Evolutionary conservation across 1,140 invertebrate genomes (phyloP), one percentile per base, ranked within the genome.

Genomic region (Euura lappo): DNA sequence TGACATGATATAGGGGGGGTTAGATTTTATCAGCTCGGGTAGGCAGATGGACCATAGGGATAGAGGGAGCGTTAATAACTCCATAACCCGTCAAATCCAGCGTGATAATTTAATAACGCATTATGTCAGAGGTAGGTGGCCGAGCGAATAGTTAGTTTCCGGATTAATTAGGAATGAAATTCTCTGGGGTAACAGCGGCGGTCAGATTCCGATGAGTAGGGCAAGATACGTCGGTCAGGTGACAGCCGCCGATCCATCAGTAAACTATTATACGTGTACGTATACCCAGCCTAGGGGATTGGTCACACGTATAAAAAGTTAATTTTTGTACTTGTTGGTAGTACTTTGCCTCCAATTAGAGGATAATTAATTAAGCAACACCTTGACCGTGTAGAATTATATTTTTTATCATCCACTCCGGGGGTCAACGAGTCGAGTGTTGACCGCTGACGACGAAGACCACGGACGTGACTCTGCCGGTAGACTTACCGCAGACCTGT

Each of bases 121-220:
- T 60, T 70, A 47, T 64, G 73, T 60, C 60, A 13, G 45, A 13
- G 7, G 28, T 60, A 60, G 47, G 70, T 46, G 46, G 70, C 13
- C 43, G 46, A 42, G 70, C 66, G 65, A 72, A 65, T 70, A 67
- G 71, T 72, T 76, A 74, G 71, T 79, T 80, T 71, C 77, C 75
- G 73, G 69, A 75, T 80, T 80, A 80, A 80, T 80, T 80, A 79
- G 76, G 78, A 80, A 79, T 72, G 78, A 75, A 70, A 77, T 79
- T 78, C 77, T 78, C 71, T 71, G 47, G 65, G 28, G 65, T 68
- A 60, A 45, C 51, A 60, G 51, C 13, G 51, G 51, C 51, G 10
- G 51, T 42, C 3, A 76, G 75, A 74, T 74, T 70, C 72, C 70
- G 74, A 72, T 74, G 74, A 72, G 68, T 51, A 65, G 70, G 73